Evolutionary conservation across 2,797 vertebrate genomes (phyloP), one percentile per base, ranked within the genome.

Genomic region (Podarcis lilfordi): DNA sequence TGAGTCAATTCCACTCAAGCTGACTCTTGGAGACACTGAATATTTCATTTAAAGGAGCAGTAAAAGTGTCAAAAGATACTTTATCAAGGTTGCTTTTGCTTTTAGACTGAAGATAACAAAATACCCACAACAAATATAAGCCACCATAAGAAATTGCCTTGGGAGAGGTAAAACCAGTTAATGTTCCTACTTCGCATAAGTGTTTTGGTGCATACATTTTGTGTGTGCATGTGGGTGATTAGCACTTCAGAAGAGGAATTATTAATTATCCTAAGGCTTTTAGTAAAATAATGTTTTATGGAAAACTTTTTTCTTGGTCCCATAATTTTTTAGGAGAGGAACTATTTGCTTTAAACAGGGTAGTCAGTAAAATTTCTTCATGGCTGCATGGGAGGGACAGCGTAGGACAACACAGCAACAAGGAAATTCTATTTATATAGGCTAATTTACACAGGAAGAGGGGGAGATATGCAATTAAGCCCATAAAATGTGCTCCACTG

Each of bases 11-110:
- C 91, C 86, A 90, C 88, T 95, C 93, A 92, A 88, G 90, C 91
- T 91, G 96, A 95, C 94, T 95, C 90, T 91, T 85, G 94, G 95
- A 95, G 95, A 95, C 17, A 95, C 91, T 66, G 80, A 95, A 96
- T 95, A 95, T 96, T 97, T 97, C 96, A 97, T 97, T 97, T 93
- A 95, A 95, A 96, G 93, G 92, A 94, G 93, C 93, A 92, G 89
- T 95, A 95, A 95, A 94, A 93, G 81, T 93, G 94, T 95, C 94
- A 95, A 96, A 96, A 95, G 93, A 95, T 94, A 93, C 93, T 96
- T 92, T 96, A 95, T 94, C 94, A 96, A 95, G 93, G 94, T 93
- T 1, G 72, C 88, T 95, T 94, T 93, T 1, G 72, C 88, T 95
- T 94, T 94, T 95, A 93, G 93, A 95, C 90, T 79, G 88, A 86